Evolutionary conservation across 30 jellyfish, hydroid and myxozoan genomes (phyloP), one percentile per base, ranked within the genome.

Genomic region (Aurelia aurita complex sp. Pacific): DNA sequence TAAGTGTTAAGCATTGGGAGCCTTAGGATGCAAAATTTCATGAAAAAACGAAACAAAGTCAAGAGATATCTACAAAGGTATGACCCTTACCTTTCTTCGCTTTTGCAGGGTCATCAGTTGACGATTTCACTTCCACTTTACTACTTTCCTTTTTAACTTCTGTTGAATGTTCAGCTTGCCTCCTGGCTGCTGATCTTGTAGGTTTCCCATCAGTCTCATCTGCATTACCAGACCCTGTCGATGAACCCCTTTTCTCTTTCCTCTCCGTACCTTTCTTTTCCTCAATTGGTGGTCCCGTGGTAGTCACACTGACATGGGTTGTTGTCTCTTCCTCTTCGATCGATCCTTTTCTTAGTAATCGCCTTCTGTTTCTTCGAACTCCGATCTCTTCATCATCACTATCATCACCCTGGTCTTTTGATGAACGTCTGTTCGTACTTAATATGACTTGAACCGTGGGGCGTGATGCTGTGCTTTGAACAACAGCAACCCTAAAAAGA

Each of bases 331-430:
- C 76, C 38, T 84, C 93, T 5, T 84, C 93, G 4, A 74, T 65
- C 10, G 93, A 84, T 32, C 77, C 93, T 53, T 84, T 84, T 54
- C 93, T 80, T 0, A 84, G 69, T 34, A 73, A 19, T 51, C 93
- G 60, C 10, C 93, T 67, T 14, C 87, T 60, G 69, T 73, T 73
- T 50, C 93, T 79, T 50, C 85, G 77, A 2, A 81, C 57, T 3
- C 85, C 89, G 61, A 75, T 69, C 35, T 79, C 75, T 52, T 86
- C 95, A 2, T 86, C 89, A 18, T 76, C 89, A 35, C 81, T 65
- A 12, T 76, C 89, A 5, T 86, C 85, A 0, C 73, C 85, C 64
- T 76, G 66, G 34, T 68, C 85, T 70, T 86, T 77, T 17, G 57
- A 71, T 2, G 78, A 43, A 10, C 84, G 57, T 42, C 84, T 65